Base-by-base conservation (phyloP, 2,888 invertebrate genomes). In the Macroteleia sp. region DNA sequence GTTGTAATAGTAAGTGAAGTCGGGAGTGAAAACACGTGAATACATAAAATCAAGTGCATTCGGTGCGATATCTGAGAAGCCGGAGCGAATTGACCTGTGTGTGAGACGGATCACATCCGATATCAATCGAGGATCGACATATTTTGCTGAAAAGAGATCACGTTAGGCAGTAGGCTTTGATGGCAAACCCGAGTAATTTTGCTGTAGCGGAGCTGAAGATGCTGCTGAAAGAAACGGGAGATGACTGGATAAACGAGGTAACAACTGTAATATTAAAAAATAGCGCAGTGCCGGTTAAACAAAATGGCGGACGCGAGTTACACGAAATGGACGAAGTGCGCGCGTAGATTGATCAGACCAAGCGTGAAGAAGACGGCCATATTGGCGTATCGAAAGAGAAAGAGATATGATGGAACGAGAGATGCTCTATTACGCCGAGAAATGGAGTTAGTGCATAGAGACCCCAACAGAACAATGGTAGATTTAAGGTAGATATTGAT, bases 341-440 rank as follows among this genome's bases (percentile, higher is more conserved):
- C 25, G 25, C 25, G 25, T 25, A 25, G 25, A 25, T 25, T 6
- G 6, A 25, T 25, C 25, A 6, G 6, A 25, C 25, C 10, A 30
- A 4, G 12, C 34, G 17, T n/a, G 30, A 25, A 25, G 25, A 25
- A 25, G 25, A 25, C 25, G 25, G 25, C 25, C 25, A 25, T 25
- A 25, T 25, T 25, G 25, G 25, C 6, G 25, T n/a, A n/a, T n/a
- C n/a, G 19, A 30, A 19, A 50, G 50, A 32, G 50, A 19, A 6
- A 50, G 19, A 50, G 50, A 14, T 5, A 22, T 32, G 12, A 4
- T 30, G n/a, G 32, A 32, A n/a, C 30, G 50, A 5, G 50, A 50
- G 19, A 14, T 50, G 14, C 32, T n/a, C 16, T 50, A 10, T 28
- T 50, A 8, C 32, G 50, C 1, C 30, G 50, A n/a, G 32, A 50